Evolutionary conservation across 2,888 invertebrate species (phyloP), one percentile per base, ranked within the genome.

Genomic region (Nycteola revayana): DNA sequence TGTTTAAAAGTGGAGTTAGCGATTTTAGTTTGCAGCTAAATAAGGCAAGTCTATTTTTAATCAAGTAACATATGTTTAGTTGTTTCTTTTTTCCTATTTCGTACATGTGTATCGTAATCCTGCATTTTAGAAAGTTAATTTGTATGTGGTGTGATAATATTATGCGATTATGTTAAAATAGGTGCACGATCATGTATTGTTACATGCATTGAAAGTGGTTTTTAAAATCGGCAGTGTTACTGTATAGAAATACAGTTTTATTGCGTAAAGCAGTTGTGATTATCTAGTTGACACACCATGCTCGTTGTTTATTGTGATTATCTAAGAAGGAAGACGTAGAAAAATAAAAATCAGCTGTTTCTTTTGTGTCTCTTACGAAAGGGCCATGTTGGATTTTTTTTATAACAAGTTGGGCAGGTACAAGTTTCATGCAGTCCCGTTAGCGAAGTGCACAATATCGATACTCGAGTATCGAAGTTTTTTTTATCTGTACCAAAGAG

Each of bases 1-100:
- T 82, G 79, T 75, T 74, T 59, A 56, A 44, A 49, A 66, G 73
- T 76, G 85, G 86, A 81, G 86, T 75, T 49, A 77, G 71, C 78
- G 71, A 65, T 57, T 57, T 14, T 60, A 58, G 78, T 78, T 77
- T 75, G 79, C 76, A 69, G 68, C 65, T 65, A 59, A 58, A 43
- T 62, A 85, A 84, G 87, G 86, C 82, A 78, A 64, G 65, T 66
- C 64, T 67, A 66, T 70, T 75, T 74, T 66, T 70, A 66, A 60
- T 57, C 38, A 37, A 28, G 37, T 50, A 62, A 69, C 78, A 76
- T 77, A 81, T 77, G 80, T 74, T 77, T 64, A 49, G 63, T 49
- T 70, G 67, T 66, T 46, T 56, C 37, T 47, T 48, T 49, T 42
- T 36, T 45, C 52, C 48, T 45, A 42, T 53, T 49, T 34, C 36